Base-by-base conservation (phyloP, 2,888 invertebrate genomes). In the Cerceris rybyensis region DNA sequence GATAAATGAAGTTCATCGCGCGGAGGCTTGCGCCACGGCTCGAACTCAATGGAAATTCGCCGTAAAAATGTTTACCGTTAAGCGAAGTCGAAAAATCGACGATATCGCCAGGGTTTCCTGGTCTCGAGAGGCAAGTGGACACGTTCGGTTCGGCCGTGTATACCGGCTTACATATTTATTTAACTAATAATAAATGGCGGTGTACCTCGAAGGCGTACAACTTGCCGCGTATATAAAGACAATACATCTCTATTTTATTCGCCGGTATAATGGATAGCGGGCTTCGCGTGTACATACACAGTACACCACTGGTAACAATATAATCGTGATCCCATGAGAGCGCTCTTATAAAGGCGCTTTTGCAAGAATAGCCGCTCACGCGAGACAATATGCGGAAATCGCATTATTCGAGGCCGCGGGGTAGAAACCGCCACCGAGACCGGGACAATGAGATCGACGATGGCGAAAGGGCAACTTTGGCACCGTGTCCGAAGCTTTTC, bases 171-270 rank as follows among this genome's bases (percentile, higher is more conserved):
- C 69, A 68, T 75, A 80, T 85, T 86, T 83, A 85, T 79, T 85
- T 76, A 67, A 74, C 69, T 78, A 81, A 88, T 88, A 88, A 88
- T 88, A 88, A 88, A 88, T 86, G 86, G 74, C 83, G 75, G 67
- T 81, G 76, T 81, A 75, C 78, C 80, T 81, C 55, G 71, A 67
- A 71, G 81, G 72, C 80, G 74, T 84, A 82, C 87, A 85, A 86
- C 88, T 88, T 83, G 84, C 85, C 83, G 81, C 87, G 84, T 80
- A 61, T 80, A 76, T 81, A 86, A 87, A 87, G 87, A 87, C 87
- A 89, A 88, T 87, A 90, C 89, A 85, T 89, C 90, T 89, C 87
- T 89, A 89, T 89, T 88, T 89, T 89, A 89, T 88, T 87, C 87
- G 72, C 71, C 54, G 68, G 71, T 66, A 80, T 80, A 79, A 84